Conservation (phyloP, 2,888 invertebrate genomes). For the Lysandra bellargus region DNA sequence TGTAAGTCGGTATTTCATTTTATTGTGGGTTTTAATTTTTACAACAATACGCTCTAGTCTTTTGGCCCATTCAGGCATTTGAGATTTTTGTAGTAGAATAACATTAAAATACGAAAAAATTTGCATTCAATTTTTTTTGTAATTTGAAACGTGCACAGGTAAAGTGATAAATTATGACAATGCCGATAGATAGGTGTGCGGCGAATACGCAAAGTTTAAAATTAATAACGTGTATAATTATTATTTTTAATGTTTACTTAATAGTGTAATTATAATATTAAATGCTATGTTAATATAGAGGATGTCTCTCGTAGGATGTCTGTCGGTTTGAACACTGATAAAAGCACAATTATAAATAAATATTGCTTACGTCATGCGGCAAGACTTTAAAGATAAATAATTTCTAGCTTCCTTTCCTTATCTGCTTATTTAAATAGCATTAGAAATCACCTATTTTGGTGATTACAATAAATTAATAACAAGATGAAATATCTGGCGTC, state of each 20-base stretch:
- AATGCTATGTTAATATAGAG: not conserved
- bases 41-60: too few relatives aligned
- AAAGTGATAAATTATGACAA: not conserved
- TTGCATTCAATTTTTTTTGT: not conserved
- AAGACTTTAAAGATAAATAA: not conserved
- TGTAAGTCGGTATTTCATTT: not conserved
- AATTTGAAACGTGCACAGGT: not conserved
- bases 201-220: not conserved
- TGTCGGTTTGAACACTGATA: not conserved
- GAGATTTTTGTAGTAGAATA: not conserved
- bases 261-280: constrained; percentile 1
- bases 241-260: not conserved
- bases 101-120: not conserved
- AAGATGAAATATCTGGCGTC: not conserved
- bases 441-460: not conserved
- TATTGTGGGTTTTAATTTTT: not conserved
- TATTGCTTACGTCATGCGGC: not conserved
- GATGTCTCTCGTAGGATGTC: not conserved
- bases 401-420: not conserved
- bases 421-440: not conserved
- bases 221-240: not conserved
- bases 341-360: not conserved
- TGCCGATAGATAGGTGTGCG: not conserved
- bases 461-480: not conserved
- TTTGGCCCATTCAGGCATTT: not conserved